Percentiles rank a stretch among this genome's conserved stretches.
Conservation (phyloP, 2,888 invertebrate genomes). For the Drosophila mercatorum region DNA sequence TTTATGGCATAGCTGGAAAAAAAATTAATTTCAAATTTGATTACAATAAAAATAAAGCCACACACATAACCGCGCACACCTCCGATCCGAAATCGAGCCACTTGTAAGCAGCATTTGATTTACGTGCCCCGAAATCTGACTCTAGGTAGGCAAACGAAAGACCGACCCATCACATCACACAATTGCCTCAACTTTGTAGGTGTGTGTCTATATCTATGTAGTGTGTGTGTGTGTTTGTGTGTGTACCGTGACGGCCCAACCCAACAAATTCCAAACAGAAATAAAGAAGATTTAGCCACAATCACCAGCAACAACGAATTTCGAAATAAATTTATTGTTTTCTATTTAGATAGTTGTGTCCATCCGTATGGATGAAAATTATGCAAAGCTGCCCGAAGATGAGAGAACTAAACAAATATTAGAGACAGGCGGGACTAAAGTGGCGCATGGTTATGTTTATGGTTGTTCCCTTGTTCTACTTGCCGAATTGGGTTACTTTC, state of each 20-base stretch:
- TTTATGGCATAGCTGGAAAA: slow-evolving; percentile 63
- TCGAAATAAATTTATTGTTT: slow-evolving; percentile 65
- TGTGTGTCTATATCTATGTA: slow-evolving; percentile 11
- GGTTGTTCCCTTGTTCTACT: slow-evolving; percentile 45
- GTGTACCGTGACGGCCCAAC: slow-evolving; percentile 51
- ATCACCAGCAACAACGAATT: slow-evolving; percentile 14
- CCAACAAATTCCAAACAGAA: slow-evolving; percentile 33
- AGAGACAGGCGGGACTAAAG: slow-evolving; percentile 28
- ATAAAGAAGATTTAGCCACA: slow-evolving; percentile 39
- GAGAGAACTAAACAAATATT: slow-evolving; percentile 41
- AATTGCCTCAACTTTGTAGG: slow-evolving; percentile 18
- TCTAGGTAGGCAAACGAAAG: slow-evolving; percentile 40
- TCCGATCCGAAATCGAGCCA: slow-evolving; percentile 34
- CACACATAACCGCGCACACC: slow-evolving; percentile 26
- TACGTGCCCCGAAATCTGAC: slow-evolving; percentile 49
- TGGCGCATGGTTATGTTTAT: slow-evolving; percentile 38
- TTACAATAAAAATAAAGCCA: slow-evolving; percentile 73
- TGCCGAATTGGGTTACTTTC: slow-evolving; percentile 80
- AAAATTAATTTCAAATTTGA: slow-evolving; percentile 78
- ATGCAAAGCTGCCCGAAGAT: slow-evolving; percentile 57
- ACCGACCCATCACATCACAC: slow-evolving; percentile 26
- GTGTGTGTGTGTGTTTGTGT: slow-evolving; percentile 16
- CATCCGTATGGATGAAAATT: slow-evolving; percentile 38
- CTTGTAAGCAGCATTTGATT: slow-evolving; percentile 70
- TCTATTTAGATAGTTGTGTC: slow-evolving; percentile 59